Evolutionary conservation across 2,113 vertebrate species (phyloP), one percentile per base, ranked within the genome.

Genomic region (Perca flavescens): DNA sequence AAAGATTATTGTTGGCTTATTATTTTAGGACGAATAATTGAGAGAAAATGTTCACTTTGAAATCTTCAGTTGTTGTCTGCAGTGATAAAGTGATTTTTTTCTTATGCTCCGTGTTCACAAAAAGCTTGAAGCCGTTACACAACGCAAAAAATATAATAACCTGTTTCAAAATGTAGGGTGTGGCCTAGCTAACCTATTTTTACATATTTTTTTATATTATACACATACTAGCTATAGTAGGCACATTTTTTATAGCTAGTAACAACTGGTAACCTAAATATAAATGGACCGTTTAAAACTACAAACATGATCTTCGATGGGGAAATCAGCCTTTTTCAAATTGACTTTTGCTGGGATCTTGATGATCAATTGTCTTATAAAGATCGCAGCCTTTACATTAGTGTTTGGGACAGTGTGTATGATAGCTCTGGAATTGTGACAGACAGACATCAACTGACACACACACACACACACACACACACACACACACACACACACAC

Each of bases 401-500:
- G 54, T 36, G 68, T 52, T 22, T 77, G 56, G 76, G 81, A 58
- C 47, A 22, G 73, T 61, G 22, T 74, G 75, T 61, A 3, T 58
- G 76, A 56, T 72, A 47, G 40, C 25, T 53, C 64, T 84, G 75
- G 66, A 82, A 56, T 7, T n/a, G 69, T 46, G 64, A 81, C 75
- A 80, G 64, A 75, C 73, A 57, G 15, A 71, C 68, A 40, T 40
- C 40, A 10, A 40, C 40, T 40, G 40, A 40, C 40, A 10, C 40
- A 40, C 36, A 40, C 36, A 36, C 49, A 67, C 69, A 58, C 54
- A 56, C 34, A 56, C 56, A 75, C 72, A 82, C n/a, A 50, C 58
- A 22, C 58, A 54, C 72, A 17, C 22, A 43, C 82, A 74, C 58
- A 61, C 60, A 74, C 54, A 46, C n/a, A 46, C 47, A 57, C 56